phyloP scores from a whole-genome alignment of 2,797 vertebrate genomes.

The Gallinago solitaria region DNA sequence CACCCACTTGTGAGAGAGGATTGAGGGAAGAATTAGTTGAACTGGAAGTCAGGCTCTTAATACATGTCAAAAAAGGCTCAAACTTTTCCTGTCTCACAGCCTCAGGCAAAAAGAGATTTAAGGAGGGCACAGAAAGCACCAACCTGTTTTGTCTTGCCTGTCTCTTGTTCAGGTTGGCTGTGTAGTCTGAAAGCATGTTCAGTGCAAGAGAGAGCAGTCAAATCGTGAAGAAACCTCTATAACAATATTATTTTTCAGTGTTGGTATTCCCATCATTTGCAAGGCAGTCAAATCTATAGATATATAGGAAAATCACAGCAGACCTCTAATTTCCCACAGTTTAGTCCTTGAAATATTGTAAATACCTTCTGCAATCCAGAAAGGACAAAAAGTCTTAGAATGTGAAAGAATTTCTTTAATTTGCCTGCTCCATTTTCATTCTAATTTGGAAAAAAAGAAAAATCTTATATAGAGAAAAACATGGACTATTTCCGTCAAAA shows the following conservation, averaged over 20 bases:
- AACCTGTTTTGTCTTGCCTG: background rate
- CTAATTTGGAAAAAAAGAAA: background rate
- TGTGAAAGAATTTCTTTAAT: background rate
- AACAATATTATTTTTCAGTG: background rate
- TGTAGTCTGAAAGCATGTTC: background rate
- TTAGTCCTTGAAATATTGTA: background rate
- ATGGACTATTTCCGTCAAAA: background rate
- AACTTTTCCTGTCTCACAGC: background rate
- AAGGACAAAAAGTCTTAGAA: background rate
- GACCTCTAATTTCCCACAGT: background rate
- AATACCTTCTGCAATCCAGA: background rate
- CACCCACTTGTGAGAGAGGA: background rate
- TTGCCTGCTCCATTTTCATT: background rate
- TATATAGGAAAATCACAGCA: background rate
- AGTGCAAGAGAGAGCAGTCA: background rate
- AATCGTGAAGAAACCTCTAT: background rate
- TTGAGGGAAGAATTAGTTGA: conserved; percentile 36
- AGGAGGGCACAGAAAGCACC: background rate
- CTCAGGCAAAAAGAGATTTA: conserved; percentile 24
- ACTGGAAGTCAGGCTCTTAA: conserved; percentile 24
- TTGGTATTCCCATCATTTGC: background rate
- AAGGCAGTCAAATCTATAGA: background rate
- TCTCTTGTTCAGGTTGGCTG: background rate
- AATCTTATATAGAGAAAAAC: background rate
- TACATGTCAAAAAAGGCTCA: conserved; percentile 2